These are phyloP conservation scores for Abscondita cerata DNA, from an alignment of 2,888 invertebrate species.

Conservation along the genomic window DNA sequence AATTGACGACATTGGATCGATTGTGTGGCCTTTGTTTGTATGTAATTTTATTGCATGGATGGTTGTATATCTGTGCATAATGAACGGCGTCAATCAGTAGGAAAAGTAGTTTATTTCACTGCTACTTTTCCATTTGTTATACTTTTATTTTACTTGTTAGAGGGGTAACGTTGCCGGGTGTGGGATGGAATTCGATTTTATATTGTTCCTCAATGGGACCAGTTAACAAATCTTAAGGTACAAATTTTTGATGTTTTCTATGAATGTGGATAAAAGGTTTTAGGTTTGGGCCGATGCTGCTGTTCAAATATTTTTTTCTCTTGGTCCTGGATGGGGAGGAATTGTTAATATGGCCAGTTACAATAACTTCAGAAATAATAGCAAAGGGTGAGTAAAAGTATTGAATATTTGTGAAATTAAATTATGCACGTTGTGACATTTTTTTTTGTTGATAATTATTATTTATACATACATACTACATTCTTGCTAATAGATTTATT, in stretches of 20 bases:
- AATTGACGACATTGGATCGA: constrained; percentile 75
- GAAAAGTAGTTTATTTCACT: constrained; percentile 90
- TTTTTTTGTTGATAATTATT: too few relatives aligned
- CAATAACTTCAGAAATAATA: constrained; percentile 78
- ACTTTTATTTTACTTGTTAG: constrained; percentile 75
- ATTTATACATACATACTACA: too few relatives aligned
- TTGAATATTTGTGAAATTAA: too few relatives aligned
- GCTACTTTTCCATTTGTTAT: constrained; percentile 84
- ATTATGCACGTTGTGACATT: too few relatives aligned
- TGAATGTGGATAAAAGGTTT: constrained; percentile 7
- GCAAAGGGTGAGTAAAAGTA: constrained; percentile 67
- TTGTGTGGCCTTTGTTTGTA: constrained; percentile 82
- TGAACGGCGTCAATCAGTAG: constrained; percentile 86
- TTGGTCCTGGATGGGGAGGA: constrained; percentile 89
- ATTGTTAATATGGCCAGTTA: constrained; percentile 86
- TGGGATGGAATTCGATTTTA: constrained; percentile 78
- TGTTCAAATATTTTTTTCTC: constrained; percentile 90
- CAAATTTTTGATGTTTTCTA: neutral
- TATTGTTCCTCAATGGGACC: constrained; percentile 79
- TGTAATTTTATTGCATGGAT: constrained; percentile 81
- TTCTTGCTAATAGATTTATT: too few relatives aligned
- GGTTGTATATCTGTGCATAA: constrained; percentile 82
- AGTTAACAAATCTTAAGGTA: constrained; percentile 77
- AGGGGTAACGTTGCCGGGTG: constrained; percentile 80
- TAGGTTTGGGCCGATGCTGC: constrained; percentile 94